These are phyloP conservation scores for Apoda limacodes DNA, from an alignment of 2,888 invertebrate species.

Conservation along the genomic window DNA sequence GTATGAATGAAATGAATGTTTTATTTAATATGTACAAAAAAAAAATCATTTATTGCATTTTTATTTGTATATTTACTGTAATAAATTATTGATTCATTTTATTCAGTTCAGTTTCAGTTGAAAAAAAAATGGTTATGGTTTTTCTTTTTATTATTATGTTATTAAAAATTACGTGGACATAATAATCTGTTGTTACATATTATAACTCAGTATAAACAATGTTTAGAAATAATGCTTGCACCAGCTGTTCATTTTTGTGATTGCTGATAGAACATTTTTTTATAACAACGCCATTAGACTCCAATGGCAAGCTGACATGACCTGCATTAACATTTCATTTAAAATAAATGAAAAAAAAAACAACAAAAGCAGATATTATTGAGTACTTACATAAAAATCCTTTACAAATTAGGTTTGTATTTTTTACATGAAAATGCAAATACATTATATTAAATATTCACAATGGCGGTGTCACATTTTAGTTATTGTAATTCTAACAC, in stretches of 20 bases:
- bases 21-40: no score
- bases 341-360: no score
- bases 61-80: no score
- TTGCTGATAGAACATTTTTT: constrained; percentile 47
- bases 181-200: constrained; percentile 67
- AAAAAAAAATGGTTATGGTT: constrained; percentile 30
- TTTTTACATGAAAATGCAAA: constrained; percentile 49
- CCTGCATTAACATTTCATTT: constrained; percentile 36
- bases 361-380: constrained; percentile 42
- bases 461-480: no score
- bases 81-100: no score
- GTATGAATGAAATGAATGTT: no score
- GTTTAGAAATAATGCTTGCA: constrained; percentile 50
- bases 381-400: constrained; percentile 42
- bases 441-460: constrained; percentile 21
- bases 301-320: constrained; percentile 33
- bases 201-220: constrained; percentile 64
- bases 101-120: no score
- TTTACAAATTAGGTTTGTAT: constrained; percentile 33
- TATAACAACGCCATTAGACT: constrained; percentile 39
- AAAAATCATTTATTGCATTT: no score
- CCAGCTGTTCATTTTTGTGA: constrained; percentile 42
- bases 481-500: no score
- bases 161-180: constrained; percentile 67
- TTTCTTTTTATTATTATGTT: constrained; percentile 55